Evolutionary conservation across 2,888 invertebrate genomes (phyloP).

Genomic region (Liodrosophila aerea): DNA sequence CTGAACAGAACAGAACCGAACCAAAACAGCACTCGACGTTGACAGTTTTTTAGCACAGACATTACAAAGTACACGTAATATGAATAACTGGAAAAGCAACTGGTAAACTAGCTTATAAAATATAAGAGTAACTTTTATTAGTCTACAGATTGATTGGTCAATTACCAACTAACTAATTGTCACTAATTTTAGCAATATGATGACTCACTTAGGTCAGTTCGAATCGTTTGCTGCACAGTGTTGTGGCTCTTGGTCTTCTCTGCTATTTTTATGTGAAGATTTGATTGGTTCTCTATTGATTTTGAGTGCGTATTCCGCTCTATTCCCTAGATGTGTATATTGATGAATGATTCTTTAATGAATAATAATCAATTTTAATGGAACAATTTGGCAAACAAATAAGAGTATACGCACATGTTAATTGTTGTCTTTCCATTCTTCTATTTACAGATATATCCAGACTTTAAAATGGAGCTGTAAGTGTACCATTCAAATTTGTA

Average conservation of each 20-base stretch:
- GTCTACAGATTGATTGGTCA: too few species aligned
- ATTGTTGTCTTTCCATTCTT: background rate
- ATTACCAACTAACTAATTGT: too few species aligned
- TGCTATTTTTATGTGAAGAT: constrained; percentile 36
- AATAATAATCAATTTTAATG: constrained; percentile 50
- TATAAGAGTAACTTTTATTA: too few species aligned
- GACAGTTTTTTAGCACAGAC: constrained; percentile 22
- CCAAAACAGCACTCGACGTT: constrained; percentile 6
- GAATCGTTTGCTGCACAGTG: background rate
- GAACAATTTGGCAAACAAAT: constrained; percentile 8
- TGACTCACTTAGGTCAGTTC: too few species aligned
- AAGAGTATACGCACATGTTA: background rate
- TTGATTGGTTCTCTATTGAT: constrained; percentile 34
- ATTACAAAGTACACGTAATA: too few species aligned
- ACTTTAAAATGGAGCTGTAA: constrained; percentile 76
- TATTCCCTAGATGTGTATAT: constrained; percentile 18
- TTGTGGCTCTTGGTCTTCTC: constrained; percentile 1
- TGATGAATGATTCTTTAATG: constrained; percentile 60
- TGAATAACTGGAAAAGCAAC: too few species aligned
- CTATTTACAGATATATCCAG: constrained; percentile 49
- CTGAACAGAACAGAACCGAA: constrained; percentile 10
- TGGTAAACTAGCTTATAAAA: too few species aligned
- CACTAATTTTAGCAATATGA: too few species aligned
- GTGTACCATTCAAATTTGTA: constrained; percentile 39
- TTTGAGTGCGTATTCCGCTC: constrained; percentile 15